phyloP scores from a whole-genome alignment of 2,888 invertebrate genomes.

The Euproctis similis region DNA sequence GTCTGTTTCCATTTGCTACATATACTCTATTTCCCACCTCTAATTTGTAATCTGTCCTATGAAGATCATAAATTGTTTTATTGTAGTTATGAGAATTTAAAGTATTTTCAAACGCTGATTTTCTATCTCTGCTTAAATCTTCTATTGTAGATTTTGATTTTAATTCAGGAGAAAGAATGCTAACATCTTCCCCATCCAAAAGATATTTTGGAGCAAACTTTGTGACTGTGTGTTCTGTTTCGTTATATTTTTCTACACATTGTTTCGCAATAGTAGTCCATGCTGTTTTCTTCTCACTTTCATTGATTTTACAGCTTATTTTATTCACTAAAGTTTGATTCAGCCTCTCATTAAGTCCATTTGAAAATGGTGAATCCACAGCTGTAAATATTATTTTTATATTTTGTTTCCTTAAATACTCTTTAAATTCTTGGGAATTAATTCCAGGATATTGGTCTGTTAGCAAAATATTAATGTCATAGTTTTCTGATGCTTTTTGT shows the following conservation, averaged over 20 bases:
- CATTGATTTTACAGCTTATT: not conserved
- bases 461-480: too few species aligned
- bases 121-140: conserved; percentile 11
- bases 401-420: too few species aligned
- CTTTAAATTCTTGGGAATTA: too few species aligned
- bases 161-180: conserved; percentile 11
- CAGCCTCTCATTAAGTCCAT: not conserved
- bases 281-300: not conserved
- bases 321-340: conserved; percentile 1
- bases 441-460: too few species aligned
- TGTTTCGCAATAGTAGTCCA: not conserved
- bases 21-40: conserved; percentile 15
- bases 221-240: conserved; percentile 23
- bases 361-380: not conserved
- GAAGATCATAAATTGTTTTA: conserved; percentile 12
- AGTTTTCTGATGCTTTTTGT: too few species aligned
- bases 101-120: conserved; percentile 19
- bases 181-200: conserved; percentile 17
- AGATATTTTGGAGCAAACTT: conserved; percentile 24
- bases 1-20: conserved; percentile 16
- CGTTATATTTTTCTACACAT: conserved; percentile 1
- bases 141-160: conserved; percentile 6
- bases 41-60: conserved; percentile 2
- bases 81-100: conserved; percentile 8
- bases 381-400: too few species aligned